phyloP scores from a whole-genome alignment of 2,888 invertebrate genomes.

The Aporophyla lueneburgensis region DNA sequence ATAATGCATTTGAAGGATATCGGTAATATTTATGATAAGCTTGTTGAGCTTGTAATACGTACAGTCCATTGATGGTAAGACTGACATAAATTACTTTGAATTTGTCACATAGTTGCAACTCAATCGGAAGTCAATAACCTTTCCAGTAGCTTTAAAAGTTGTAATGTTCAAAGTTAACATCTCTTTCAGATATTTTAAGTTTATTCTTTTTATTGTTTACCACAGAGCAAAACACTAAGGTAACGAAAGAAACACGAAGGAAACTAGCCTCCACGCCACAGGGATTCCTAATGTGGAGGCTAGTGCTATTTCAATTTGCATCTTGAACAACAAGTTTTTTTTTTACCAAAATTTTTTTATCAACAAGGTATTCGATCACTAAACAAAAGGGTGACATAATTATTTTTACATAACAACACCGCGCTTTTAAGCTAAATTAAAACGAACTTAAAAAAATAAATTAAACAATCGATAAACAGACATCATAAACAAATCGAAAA shows the following conservation, averaged over 20 bases:
- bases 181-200: background rate
- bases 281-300: too few relatives aligned
- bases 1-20: constrained; percentile 29
- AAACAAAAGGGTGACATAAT: constrained; percentile 26
- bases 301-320: too few relatives aligned
- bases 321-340: too few relatives aligned
- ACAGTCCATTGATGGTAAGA: constrained; percentile 17
- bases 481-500: constrained; percentile 63
- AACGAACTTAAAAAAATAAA: constrained; percentile 46
- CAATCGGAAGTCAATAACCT: constrained; percentile 13
- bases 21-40: constrained; percentile 26
- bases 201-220: background rate
- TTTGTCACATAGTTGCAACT: constrained; percentile 34
- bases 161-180: background rate
- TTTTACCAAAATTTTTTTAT: constrained; percentile 2
- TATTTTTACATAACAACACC: constrained; percentile 40
- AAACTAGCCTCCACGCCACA: too few relatives aligned
- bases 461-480: constrained; percentile 59
- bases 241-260: too few relatives aligned
- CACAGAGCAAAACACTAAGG: background rate
- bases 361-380: constrained; percentile 34
- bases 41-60: constrained; percentile 2
- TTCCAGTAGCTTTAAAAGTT: background rate
- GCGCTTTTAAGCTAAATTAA: constrained; percentile 53
- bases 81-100: constrained; percentile 27